These are phyloP conservation scores for Troilus luridus DNA, from an alignment of 2,888 invertebrate species.

Conservation along the genomic window DNA sequence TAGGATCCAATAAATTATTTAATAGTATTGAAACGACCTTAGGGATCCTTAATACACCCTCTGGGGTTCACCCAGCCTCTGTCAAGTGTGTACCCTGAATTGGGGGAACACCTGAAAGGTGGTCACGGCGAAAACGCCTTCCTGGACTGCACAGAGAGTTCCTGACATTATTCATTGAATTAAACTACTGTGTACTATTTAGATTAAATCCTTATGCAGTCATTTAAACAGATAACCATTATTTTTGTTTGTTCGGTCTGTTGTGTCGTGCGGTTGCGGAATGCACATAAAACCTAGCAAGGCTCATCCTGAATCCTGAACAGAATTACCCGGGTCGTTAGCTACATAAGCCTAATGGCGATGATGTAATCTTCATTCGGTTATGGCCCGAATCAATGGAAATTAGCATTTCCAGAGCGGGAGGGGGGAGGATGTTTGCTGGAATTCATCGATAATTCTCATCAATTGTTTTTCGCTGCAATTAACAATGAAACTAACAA, in stretches of 20 bases:
- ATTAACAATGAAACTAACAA: not conserved
- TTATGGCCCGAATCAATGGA: constrained; percentile 25
- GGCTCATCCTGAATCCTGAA: not conserved
- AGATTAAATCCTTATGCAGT: not conserved
- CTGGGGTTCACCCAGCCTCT: too few relatives aligned
- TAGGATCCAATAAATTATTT: too few relatives aligned
- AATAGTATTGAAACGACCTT: too few relatives aligned
- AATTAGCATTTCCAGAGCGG: not conserved
- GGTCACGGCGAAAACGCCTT: too few relatives aligned
- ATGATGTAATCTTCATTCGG: constrained; percentile 39
- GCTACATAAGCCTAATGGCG: constrained; percentile 12
- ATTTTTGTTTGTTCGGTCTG: not conserved
- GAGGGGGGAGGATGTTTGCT: not conserved
- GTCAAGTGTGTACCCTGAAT: too few relatives aligned
- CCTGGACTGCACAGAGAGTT: too few relatives aligned
- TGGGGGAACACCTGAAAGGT: too few relatives aligned
- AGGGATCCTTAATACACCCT: too few relatives aligned
- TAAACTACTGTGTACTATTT: too few relatives aligned
- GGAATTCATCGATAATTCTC: not conserved
- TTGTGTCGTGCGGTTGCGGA: not conserved
- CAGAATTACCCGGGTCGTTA: not conserved
- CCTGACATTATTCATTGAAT: too few relatives aligned
- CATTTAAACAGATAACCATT: not conserved
- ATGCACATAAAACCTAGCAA: not conserved
- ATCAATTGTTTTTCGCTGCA: not conserved